Evolutionary conservation across 1,140 invertebrate species (phyloP).

Genomic region (Radopholus similis): DNA sequence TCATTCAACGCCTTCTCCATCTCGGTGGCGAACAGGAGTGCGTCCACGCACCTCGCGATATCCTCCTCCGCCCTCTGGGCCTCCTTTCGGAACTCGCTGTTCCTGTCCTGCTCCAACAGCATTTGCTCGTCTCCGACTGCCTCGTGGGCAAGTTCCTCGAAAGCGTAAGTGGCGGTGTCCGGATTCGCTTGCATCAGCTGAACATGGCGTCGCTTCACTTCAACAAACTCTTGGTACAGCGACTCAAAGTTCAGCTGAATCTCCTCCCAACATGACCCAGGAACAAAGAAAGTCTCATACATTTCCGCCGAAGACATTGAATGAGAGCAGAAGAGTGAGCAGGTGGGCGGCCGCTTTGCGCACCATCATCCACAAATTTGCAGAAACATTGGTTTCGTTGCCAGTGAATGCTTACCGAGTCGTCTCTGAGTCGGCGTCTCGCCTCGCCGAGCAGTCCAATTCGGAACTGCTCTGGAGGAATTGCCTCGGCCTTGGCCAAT

Average conservation of each 20-base stretch:
- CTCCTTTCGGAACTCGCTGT: too few relatives aligned
- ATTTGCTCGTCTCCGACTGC: neutral
- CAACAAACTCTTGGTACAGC: neutral
- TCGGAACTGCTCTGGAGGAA: conserved; percentile 12
- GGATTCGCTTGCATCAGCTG: neutral
- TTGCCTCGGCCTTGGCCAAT: conserved; percentile 2
- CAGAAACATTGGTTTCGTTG: too few relatives aligned
- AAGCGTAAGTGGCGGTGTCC: neutral
- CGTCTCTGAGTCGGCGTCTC: conserved; percentile 10
- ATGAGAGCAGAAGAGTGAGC: neutral
- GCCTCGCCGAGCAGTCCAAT: conserved; percentile 3
- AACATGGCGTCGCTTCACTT: neutral
- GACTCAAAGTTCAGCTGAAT: neutral
- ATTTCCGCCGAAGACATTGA: conserved; percentile 7
- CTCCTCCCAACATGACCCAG: neutral
- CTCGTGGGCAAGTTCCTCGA: neutral
- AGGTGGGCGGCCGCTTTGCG: conserved; percentile 15
- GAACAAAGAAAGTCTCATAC: neutral
- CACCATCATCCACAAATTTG: neutral
- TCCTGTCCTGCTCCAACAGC: conserved; percentile 28
- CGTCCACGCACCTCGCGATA: conserved; percentile 23
- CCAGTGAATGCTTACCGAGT: too few relatives aligned
- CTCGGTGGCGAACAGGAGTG: conserved; percentile 24
- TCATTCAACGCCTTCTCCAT: conserved; percentile 16
- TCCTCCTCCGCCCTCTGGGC: neutral